Evolutionary conservation across 2,888 invertebrate species (phyloP).

Genomic region (Brachyopa scutellaris): DNA sequence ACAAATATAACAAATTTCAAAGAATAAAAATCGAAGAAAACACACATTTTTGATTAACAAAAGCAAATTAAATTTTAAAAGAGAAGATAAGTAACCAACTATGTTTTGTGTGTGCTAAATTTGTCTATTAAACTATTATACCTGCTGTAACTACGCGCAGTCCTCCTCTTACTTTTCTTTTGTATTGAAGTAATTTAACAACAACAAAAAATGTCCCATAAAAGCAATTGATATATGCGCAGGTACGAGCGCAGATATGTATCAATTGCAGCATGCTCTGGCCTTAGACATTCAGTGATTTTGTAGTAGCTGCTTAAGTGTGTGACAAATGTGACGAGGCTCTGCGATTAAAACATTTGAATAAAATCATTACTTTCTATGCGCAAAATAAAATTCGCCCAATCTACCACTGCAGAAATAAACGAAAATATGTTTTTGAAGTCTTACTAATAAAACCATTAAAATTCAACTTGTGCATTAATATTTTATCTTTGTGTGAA

Average conservation of each 20-base stretch:
- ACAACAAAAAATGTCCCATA: slow-evolving; percentile 47
- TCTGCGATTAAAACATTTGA: slow-evolving; percentile 33
- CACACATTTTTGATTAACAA: slow-evolving; percentile 62
- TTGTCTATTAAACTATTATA: no score
- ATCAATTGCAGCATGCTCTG: slow-evolving; percentile 72
- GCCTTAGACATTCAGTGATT: slow-evolving; percentile 67
- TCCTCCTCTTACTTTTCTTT: slow-evolving; percentile 43
- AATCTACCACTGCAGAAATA: slow-evolving; percentile 65
- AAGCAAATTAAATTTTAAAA: background rate
- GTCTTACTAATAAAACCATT: slow-evolving; percentile 43
- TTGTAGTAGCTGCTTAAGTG: slow-evolving; percentile 44
- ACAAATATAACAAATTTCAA: slow-evolving; percentile 57
- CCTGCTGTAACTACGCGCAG: slow-evolving; percentile 40
- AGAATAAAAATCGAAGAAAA: slow-evolving; percentile 37
- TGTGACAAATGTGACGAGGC: slow-evolving; percentile 46
- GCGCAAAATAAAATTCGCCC: slow-evolving; percentile 37
- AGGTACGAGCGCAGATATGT: slow-evolving; percentile 50
- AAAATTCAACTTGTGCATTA: slow-evolving; percentile 40
- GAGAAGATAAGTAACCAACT: slow-evolving; percentile 44
- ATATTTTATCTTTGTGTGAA: slow-evolving; percentile 35
- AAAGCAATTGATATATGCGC: slow-evolving; percentile 64
- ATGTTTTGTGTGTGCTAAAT: slow-evolving; percentile 65
- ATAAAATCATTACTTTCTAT: slow-evolving; percentile 29
- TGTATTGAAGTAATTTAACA: slow-evolving; percentile 61
- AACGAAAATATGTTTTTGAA: slow-evolving; percentile 20